Conservation (phyloP, 1,140 invertebrate species). For the Polypedilum vanderplanki region DNA sequence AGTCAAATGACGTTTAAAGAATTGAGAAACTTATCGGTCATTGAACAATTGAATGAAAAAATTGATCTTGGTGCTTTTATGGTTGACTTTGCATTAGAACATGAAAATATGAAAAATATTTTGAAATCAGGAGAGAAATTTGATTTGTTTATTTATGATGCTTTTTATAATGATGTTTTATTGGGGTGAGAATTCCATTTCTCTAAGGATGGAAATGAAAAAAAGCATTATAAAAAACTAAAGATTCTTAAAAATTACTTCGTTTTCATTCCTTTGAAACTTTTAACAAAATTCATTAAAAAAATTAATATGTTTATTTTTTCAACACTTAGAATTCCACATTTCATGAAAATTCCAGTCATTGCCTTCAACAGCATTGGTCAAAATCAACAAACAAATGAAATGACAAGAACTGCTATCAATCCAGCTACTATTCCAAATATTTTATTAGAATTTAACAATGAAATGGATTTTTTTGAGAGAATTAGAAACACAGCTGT, state of each 20-base stretch:
- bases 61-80: conserved; percentile 41
- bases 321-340: conserved; percentile 49
- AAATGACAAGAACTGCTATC: conserved; percentile 55
- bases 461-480: conserved; percentile 53
- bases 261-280: neutral
- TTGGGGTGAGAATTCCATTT: conserved; percentile 35
- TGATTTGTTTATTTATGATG: conserved; percentile 39
- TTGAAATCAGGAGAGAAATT: conserved; percentile 38
- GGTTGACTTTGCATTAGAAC: conserved; percentile 37
- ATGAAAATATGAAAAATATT: conserved; percentile 36
- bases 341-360: conserved; percentile 51
- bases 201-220: too few relatives aligned
- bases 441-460: conserved; percentile 48
- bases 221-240: too few relatives aligned
- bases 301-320: conserved; percentile 30
- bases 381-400: conserved; percentile 55
- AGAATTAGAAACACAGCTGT: conserved; percentile 49
- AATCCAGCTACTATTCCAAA: conserved; percentile 53
- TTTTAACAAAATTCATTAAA: neutral
- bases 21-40: conserved; percentile 36
- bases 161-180: conserved; percentile 41
- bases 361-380: conserved; percentile 52
- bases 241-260: neutral
- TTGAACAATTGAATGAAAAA: conserved; percentile 38
- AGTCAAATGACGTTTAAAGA: conserved; percentile 39